Percentiles rank a stretch among this genome's conserved stretches.
phyloP scores from a whole-genome alignment of 1,140 invertebrate genomes.

The Drosophila littoralis region DNA sequence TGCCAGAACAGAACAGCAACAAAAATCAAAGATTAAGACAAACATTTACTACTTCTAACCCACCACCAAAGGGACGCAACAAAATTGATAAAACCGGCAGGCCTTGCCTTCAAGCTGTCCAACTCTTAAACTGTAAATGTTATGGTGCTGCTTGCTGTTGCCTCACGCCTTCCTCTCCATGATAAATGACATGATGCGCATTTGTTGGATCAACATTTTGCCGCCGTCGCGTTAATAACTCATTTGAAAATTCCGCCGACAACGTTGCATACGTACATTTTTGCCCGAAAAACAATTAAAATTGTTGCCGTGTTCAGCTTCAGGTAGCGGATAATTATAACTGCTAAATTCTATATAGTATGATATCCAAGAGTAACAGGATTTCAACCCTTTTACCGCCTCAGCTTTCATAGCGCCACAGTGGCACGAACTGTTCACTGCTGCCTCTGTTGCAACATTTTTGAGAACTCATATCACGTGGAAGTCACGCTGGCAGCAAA shows the following conservation, averaged over 20 bases:
- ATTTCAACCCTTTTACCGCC: slow-evolving; percentile 47
- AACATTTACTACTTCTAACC: slow-evolving; percentile 75
- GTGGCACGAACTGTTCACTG: background rate
- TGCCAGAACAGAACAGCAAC: slow-evolving; percentile 61
- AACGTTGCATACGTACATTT: slow-evolving; percentile 53
- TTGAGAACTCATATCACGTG: slow-evolving; percentile 25
- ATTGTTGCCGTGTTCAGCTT: slow-evolving; percentile 60
- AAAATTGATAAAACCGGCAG: slow-evolving; percentile 13
- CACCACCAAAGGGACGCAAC: slow-evolving; percentile 14
- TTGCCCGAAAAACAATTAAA: slow-evolving; percentile 73
- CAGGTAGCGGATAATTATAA: slow-evolving; percentile 53
- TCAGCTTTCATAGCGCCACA: slow-evolving; percentile 3
- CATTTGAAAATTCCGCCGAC: slow-evolving; percentile 79
- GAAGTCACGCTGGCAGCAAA: slow-evolving; percentile 25
- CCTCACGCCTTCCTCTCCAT: slow-evolving; percentile 59
- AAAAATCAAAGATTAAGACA: slow-evolving; percentile 85
- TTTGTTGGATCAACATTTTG: slow-evolving; percentile 62
- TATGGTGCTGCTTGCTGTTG: slow-evolving; percentile 9
- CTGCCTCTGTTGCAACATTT: slow-evolving; percentile 15
- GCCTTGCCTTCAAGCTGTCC: slow-evolving; percentile 58
- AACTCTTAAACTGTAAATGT: slow-evolving; percentile 38
- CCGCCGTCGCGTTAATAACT: slow-evolving; percentile 80
- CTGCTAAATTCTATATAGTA: slow-evolving; percentile 38
- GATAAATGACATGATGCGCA: slow-evolving; percentile 80
- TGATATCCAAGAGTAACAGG: slow-evolving; percentile 24